Evolutionary conservation across 1,140 invertebrate genomes (phyloP).

Genomic region (Ganaspis sp.): DNA sequence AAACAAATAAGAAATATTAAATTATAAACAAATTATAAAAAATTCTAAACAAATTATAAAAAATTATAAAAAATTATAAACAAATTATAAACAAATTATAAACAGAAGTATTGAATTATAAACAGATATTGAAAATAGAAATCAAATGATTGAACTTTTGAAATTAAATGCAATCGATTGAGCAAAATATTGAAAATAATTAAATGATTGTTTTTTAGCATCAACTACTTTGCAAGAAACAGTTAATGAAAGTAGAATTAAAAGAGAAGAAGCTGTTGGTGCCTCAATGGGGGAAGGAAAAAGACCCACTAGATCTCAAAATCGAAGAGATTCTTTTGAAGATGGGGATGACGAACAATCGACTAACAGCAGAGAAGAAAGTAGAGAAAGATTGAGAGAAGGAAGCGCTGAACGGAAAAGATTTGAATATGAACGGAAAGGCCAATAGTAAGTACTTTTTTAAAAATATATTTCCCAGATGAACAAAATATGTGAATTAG

Average conservation of each 20-base stretch:
- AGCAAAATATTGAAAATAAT: not conserved
- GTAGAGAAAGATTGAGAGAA: slow-evolving; percentile 70
- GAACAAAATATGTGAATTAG: no score
- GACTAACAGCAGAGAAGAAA: slow-evolving; percentile 69
- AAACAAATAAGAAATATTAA: not conserved
- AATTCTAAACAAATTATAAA: no score
- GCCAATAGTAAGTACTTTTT: slow-evolving; percentile 66
- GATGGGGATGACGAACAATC: slow-evolving; percentile 72
- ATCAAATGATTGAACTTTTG: no score
- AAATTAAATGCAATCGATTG: no score
- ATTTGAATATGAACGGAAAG: slow-evolving; percentile 69
- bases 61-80: no score
- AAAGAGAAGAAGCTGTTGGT: slow-evolving; percentile 73
- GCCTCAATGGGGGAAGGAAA: slow-evolving; percentile 67
- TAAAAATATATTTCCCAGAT: no score
- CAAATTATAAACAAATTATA: no score
- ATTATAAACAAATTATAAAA: no score
- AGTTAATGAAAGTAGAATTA: slow-evolving; percentile 63
- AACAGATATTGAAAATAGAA: no score
- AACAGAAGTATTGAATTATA: no score
- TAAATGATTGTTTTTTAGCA: slow-evolving; percentile 50
- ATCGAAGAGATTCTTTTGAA: slow-evolving; percentile 70
- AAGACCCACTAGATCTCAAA: slow-evolving; percentile 55
- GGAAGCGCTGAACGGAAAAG: slow-evolving; percentile 65
- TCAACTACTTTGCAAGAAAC: slow-evolving; percentile 58